These are phyloP conservation scores for Chloroclystis v-ata DNA, from an alignment of 2,888 invertebrate species.

Conservation along the genomic window DNA sequence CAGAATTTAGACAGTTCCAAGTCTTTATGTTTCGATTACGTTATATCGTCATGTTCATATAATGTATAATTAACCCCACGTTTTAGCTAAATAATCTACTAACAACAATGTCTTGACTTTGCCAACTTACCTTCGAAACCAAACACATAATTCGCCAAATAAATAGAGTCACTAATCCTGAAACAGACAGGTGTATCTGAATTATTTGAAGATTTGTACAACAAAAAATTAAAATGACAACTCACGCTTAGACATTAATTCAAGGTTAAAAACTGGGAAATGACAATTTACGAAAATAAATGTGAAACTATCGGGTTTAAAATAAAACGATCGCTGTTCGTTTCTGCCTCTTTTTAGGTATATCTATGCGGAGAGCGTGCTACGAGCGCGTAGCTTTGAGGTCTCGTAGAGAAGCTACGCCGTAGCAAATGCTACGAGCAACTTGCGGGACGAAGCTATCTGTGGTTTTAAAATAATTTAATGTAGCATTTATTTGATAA, in stretches of 20 bases:
- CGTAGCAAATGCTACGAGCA: conserved; percentile 6
- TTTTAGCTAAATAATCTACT: too few species aligned
- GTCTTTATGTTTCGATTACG: too few species aligned
- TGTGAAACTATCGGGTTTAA: conserved; percentile 20
- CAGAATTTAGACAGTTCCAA: too few species aligned
- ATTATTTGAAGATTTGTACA: conserved; percentile 3
- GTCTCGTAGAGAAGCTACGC: not conserved
- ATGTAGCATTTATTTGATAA: too few species aligned
- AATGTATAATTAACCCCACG: too few species aligned
- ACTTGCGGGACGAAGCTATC: not conserved
- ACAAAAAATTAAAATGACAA: conserved; percentile 8
- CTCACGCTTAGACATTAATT: conserved; percentile 9
- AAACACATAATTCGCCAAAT: not conserved
- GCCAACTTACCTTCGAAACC: too few species aligned
- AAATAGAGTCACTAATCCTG: not conserved
- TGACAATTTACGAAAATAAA: conserved; percentile 37
- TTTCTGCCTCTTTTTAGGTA: not conserved
- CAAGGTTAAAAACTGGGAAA: conserved; percentile 37
- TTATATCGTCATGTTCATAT: too few species aligned
- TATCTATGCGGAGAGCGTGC: not conserved
- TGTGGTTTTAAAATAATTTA: too few species aligned
- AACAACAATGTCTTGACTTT: not conserved
- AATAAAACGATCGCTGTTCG: not conserved
- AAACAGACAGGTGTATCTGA: conserved; percentile 4
- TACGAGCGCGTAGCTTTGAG: not conserved